Evolutionary conservation across 2,113 vertebrate genomes (phyloP), one percentile per base, ranked within the genome.

Genomic region (Micronycteris hirsuta): DNA sequence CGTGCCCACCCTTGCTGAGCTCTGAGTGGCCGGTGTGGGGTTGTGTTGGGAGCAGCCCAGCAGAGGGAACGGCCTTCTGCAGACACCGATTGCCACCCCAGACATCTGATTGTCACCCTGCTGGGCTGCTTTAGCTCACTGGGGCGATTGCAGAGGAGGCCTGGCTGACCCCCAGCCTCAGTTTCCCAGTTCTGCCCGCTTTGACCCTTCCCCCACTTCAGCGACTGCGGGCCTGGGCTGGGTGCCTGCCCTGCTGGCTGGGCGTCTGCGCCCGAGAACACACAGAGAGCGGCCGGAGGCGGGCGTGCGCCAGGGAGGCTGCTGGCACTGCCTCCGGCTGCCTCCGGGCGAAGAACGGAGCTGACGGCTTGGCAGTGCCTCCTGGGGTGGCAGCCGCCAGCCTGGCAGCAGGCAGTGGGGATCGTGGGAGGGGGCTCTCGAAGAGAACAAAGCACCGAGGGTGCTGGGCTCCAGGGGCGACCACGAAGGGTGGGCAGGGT

Each of bases 311-410:
- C 78, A 77, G 47, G 49, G 83, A 54, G 71, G 84, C 73, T 77
- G 83, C 86, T 33, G 16, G 19, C 31, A 8, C 71, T 81, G 77
- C 87, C 26, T 47, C 93, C 38, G 91, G 84, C 85, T 77, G 52
- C 77, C 92, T 76, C 1, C 6, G 36, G 92, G 92, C 5, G 36
- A 84, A 61, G 89, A 84, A 76, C 81, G 86, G 73, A 77, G 92
- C 49, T 73, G 92, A 71, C 1, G 17, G 71, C 90, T 97, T 93
- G 91, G 93, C 97, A 95, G 78, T 26, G 5, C 38, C 89, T 81
- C 47, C 45, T 2, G 7, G 52, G 63, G 84, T 80, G 54, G 63
- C 56, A 73, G 90, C 73, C 93, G 85, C 84, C 36, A 0, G 89
- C 76, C 85, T 58, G 93, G 89, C 3, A 20, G 80, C 61, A 24